Evolutionary conservation across 2,888 invertebrate genomes (phyloP), one percentile per base, ranked within the genome.

Genomic region (Augiades crinisus): DNA sequence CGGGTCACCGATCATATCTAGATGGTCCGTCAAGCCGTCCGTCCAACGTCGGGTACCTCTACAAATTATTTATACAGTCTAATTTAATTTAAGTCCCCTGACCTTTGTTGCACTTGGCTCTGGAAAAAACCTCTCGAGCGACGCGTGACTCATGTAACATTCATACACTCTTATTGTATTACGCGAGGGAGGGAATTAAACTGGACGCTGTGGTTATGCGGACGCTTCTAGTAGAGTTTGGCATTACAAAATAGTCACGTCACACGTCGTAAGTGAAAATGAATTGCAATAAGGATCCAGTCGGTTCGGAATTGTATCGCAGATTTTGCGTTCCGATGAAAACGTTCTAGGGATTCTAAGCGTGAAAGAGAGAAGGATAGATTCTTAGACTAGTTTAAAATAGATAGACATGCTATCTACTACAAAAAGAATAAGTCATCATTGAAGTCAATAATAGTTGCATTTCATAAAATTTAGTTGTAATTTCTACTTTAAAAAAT

Each of bases 51-150:
- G 81, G 77, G 78, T 69, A 60, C 52, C 52, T 74, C 79, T 80
- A 83, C 79, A 79, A 81, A 86, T 85, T 84, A 88, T 85, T 85
- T 82, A 82, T 86, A 76, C 75, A 80, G 80, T 83, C 82, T 86
- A 87, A 88, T 87, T 84, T 84, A 86, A 87, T 88, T 86, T 84
- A 79, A 83, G 80, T 80, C 80, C 65, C 66, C 75, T 84, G 85
- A 87, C 86, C 86, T 87, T 83, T 56, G 63, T 69, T 82, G 78
- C 75, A 77, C 74, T 79, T 75, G 67, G 67, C 63, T 69, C 55
- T 60, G 68, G 64, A 67, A 70, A 72, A 77, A 74, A 72, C 67
- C 66, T 70, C 63, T 70, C 67, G 64, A 64, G 58, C 61, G 64
- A 63, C 64, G 63, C 62, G 65, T 70, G 74, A 70, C 73, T 78